phyloP scores from a whole-genome alignment of 2,888 invertebrate genomes.

The Lithophane ornitopus region DNA sequence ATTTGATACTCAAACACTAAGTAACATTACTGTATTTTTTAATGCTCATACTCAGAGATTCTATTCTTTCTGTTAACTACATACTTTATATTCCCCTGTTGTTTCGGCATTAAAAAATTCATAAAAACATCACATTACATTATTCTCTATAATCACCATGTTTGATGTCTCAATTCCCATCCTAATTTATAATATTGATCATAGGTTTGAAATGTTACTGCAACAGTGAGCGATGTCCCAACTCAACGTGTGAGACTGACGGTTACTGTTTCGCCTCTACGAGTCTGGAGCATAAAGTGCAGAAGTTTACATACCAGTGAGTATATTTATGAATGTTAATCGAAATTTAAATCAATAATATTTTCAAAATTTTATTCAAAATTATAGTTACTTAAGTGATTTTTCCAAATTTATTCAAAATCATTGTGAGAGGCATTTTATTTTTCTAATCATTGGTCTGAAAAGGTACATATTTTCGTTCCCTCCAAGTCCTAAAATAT shows the following conservation, averaged over 20 bases:
- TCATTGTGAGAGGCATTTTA: slow-evolving; percentile 30
- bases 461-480: slow-evolving; percentile 72
- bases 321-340: slow-evolving; percentile 69
- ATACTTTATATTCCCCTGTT: neutral
- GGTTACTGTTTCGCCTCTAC: slow-evolving; percentile 97
- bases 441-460: slow-evolving; percentile 17
- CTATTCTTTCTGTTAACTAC: neutral
- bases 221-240: slow-evolving; percentile 94
- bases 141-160: neutral
- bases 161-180: neutral
- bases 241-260: slow-evolving; percentile 96
- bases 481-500: slow-evolving; percentile 42
- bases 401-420: slow-evolving; percentile 48
- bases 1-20: neutral
- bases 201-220: slow-evolving; percentile 96
- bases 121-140: neutral
- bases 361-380: slow-evolving; percentile 35
- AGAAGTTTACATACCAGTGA: slow-evolving; percentile 95
- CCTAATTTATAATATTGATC: slow-evolving; percentile 38
- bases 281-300: slow-evolving; percentile 91
- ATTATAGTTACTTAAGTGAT: neutral
- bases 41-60: neutral
- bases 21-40: neutral
- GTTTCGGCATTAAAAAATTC: neutral
- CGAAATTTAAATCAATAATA: neutral